Base-by-base conservation (phyloP, 2,888 invertebrate species). In the Salticus scenicus region DNA sequence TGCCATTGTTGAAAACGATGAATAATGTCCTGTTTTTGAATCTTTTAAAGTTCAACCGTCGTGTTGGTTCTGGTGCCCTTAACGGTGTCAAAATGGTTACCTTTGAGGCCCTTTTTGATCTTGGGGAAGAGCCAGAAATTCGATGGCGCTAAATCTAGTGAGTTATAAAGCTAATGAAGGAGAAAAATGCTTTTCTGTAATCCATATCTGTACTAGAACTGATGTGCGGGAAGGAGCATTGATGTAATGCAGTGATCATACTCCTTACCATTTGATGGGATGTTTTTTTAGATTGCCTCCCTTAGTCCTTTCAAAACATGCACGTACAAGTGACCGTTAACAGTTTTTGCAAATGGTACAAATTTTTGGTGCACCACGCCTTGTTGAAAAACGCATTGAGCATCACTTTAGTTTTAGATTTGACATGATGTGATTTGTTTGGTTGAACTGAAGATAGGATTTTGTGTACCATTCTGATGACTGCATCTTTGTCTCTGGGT, bases 351-450 rank as follows among this genome's bases (percentile, higher is more conserved):
- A 47, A 10, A 4, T 37, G 37, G 37, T 37, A 37, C 37, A 37
- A 37, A 37, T 37, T 37, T 10, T 7, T 37, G 37, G 37, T 37
- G 37, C 37, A 37, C 37, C 37, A 10, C 37, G 10, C 37, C 37
- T 37, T 37, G 37, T 37, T 10, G 10, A 37, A 67, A 67, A 31
- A 67, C 0, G 37, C n/a, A 67, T n/a, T 31, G 30, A 31, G 17
- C 37, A 67, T 67, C 37, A n/a, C 31, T 67, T 67, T 30, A 31
- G 67, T 67, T 31, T 33, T 7, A 20, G 20, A 37, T 67, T 67
- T 67, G 67, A 67, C 1, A 67, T 67, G 67, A 67, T 17, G 33
- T 0, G 33, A 67, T 67, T 67, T 67, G n/a, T 67, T 67, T 67
- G 1, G 67, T 67, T 1, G 5, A 0, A 2, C n/a, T 7, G n/a